Evolutionary conservation across 2,797 vertebrate species (phyloP), one percentile per base, ranked within the genome.

Genomic region (Pseudotriccus pelzelni): DNA sequence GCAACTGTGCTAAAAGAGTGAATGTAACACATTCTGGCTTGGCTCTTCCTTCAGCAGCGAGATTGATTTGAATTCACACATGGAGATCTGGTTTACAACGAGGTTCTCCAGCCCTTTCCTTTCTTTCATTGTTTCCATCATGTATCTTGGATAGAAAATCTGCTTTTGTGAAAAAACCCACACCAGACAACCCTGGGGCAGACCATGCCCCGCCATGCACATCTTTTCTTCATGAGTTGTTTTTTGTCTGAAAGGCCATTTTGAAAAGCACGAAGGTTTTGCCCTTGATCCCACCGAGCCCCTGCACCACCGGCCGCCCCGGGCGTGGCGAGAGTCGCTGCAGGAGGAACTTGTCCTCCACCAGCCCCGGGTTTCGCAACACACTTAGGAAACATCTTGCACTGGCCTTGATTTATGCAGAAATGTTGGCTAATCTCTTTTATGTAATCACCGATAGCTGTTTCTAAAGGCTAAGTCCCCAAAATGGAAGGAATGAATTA

Each of bases 361-460:
- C 52, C 16, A 92, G 90, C 69, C 89, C 69, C 2, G 18, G 25
- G 43, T 98, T 98, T 97, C 52, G 62, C 95, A 98, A 97, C 23
- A 8, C 59, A 39, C 6, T 46, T 85, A 97, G 97, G 96, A 98
- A 97, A 95, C 96, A 93, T 97, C 97, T 97, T 97, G 94, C 53
- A 25, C 72, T 90, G 93, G 93, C 93, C 96, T 95, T 98, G 94
- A 84, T 91, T 97, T 97, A 96, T 96, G 93, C 93, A 66, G 19
- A 81, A 94, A 91, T 86, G 94, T 98, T 97, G 97, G 96, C 94
- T 96, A 97, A 98, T 97, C 93, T 93, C 85, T 92, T 94, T 93
- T 97, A 97, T 96, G 94, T 94, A 97, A 97, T 98, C 97, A 92
- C 94, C 18, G 36, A 96, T 94, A 95, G 92, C 94, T 93, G 93